Evolutionary conservation across 2,113 vertebrate genomes (phyloP).

Genomic region (Daubentonia madagascariensis): DNA sequence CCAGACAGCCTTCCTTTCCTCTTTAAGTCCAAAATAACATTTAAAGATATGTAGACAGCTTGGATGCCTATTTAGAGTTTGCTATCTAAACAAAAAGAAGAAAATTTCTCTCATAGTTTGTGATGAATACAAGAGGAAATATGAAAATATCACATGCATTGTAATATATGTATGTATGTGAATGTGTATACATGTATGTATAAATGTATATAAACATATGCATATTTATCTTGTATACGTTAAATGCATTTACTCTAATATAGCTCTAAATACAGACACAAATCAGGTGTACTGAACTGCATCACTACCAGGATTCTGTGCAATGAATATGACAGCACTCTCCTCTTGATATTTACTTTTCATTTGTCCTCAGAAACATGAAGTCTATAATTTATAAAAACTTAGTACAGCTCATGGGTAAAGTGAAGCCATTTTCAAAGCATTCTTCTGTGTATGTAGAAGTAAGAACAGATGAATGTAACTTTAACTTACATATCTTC

Average conservation of each 20-base stretch:
- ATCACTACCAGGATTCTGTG: background rate
- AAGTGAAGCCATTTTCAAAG: background rate
- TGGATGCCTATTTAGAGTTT: constrained; percentile 52
- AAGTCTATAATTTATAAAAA: background rate
- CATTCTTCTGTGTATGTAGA: background rate
- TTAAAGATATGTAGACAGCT: constrained; percentile 32
- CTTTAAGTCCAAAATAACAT: constrained; percentile 47
- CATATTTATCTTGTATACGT: background rate
- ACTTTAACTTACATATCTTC: background rate
- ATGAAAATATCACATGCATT: background rate
- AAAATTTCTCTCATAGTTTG: constrained; percentile 17
- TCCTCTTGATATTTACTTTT: background rate
- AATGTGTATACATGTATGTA: background rate
- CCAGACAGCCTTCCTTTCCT: constrained; percentile 21
- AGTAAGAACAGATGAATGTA: background rate
- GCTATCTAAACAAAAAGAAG: constrained; percentile 34
- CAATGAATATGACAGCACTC: no score
- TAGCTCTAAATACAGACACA: background rate
- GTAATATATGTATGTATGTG: background rate
- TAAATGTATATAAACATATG: background rate
- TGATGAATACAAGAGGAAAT: background rate
- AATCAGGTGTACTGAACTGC: background rate
- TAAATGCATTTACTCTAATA: background rate
- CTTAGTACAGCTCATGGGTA: background rate
- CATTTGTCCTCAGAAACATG: background rate